Evolutionary conservation across 1,140 invertebrate species (phyloP).

Genomic region (Heliconius hermathena): DNA sequence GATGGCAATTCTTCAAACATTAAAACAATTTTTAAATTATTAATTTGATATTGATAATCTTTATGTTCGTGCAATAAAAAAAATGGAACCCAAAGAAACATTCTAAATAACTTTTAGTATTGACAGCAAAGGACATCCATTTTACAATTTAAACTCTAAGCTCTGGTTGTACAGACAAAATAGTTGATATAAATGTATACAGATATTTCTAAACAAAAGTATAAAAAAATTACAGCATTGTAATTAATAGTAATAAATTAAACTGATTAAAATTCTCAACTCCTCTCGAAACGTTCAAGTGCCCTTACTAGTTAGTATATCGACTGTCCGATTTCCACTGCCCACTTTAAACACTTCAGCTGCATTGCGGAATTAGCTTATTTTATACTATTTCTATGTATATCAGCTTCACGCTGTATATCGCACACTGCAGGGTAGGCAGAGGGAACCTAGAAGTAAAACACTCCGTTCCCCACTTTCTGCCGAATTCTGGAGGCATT

Average conservation of each 20-base stretch:
- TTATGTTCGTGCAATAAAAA: no score
- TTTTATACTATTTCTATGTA: background rate
- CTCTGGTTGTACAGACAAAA: background rate
- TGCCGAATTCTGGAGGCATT: no score
- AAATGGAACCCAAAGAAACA: no score
- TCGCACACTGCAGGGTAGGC: no score
- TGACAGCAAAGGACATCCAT: background rate
- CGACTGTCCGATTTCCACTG: conserved; percentile 12
- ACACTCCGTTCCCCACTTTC: no score
- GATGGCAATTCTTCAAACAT: no score
- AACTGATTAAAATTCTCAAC: conserved; percentile 9
- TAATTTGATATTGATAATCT: no score
- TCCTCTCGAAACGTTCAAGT: conserved; percentile 5
- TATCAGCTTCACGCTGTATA: no score
- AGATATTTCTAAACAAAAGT: background rate
- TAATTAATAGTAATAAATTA: background rate
- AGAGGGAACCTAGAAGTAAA: no score
- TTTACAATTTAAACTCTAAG: background rate
- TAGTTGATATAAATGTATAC: no score
- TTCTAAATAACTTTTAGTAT: no score
- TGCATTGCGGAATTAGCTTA: conserved; percentile 23
- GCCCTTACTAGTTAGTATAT: conserved; percentile 7
- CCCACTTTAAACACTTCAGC: conserved; percentile 17
- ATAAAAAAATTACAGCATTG: background rate
- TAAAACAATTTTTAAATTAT: no score